Conservation (phyloP, 2,888 invertebrate species). For the Parnassius orleans region DNA sequence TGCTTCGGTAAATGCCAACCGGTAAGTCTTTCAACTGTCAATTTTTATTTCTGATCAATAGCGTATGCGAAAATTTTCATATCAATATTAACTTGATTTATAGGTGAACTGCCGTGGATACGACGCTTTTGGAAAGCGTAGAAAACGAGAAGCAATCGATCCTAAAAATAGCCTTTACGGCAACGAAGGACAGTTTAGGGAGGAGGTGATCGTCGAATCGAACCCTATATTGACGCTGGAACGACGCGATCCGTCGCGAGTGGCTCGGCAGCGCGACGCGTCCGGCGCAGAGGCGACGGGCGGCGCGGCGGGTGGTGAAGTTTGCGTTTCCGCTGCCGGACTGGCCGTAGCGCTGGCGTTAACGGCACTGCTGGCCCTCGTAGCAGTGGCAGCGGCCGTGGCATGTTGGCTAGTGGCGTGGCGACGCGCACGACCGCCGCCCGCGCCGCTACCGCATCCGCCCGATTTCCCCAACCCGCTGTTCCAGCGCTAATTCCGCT, state of each 20-base stretch:
- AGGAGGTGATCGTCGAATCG: constrained; percentile 95
- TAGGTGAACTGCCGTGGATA: constrained; percentile 95
- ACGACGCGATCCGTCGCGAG: constrained; percentile 88
- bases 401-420: constrained; percentile 98
- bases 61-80: too few relatives aligned
- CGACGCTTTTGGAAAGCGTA: constrained; percentile 93
- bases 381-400: constrained; percentile 96
- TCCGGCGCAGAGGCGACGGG: constrained; percentile 84
- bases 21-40: constrained; percentile 72
- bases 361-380: constrained; percentile 93
- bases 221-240: constrained; percentile 95
- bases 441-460: constrained; percentile 95
- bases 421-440: constrained; percentile 90
- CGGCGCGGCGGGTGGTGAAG: constrained; percentile 87
- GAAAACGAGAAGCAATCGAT: constrained; percentile 82
- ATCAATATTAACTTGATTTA: constrained; percentile 13
- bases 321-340: constrained; percentile 96
- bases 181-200: constrained; percentile 90
- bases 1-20: constrained; percentile 98
- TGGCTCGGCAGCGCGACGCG: constrained; percentile 90
- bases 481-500: constrained; percentile 79
- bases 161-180: constrained; percentile 78
- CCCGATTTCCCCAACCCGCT: constrained; percentile 97
- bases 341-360: constrained; percentile 95
- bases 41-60: too few relatives aligned